Conservation (phyloP, 1,140 invertebrate genomes). For the Phymorhynchus buccinoides region DNA sequence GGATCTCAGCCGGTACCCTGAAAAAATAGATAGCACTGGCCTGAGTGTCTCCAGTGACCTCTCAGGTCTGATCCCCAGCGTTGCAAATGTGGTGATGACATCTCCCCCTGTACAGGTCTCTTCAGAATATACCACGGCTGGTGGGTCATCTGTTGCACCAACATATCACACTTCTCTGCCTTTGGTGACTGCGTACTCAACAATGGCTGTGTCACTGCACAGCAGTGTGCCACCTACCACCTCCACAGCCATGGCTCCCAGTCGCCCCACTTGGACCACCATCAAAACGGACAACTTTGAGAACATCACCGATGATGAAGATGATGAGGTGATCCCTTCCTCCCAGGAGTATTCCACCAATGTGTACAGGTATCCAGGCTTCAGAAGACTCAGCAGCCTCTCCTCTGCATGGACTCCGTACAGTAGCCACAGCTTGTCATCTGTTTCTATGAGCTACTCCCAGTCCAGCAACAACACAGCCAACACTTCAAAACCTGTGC, state of each 20-base stretch:
- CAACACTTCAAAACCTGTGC: not conserved
- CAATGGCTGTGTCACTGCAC: not conserved
- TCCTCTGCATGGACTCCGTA: conserved; percentile 3
- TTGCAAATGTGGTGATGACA: not conserved
- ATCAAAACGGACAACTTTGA: conserved; percentile 52
- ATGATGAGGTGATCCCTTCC: conserved; percentile 32
- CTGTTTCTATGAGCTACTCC: not conserved
- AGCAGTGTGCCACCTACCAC: not conserved
- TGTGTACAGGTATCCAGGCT: conserved; percentile 14
- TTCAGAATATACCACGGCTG: not conserved
- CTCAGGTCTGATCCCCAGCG: not conserved
- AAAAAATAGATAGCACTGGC: not conserved
- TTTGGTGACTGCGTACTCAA: not conserved
- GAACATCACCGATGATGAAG: conserved; percentile 55
- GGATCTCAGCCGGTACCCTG: not conserved
- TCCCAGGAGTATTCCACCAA: conserved; percentile 28
- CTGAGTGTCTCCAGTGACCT: not conserved
- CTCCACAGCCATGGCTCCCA: not conserved
- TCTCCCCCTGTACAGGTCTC: not conserved
- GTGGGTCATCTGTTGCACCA: not conserved
- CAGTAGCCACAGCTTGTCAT: not conserved
- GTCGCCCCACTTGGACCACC: conserved; percentile 33
- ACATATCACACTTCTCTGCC: not conserved
- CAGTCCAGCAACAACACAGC: not conserved
- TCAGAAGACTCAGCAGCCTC: conserved; percentile 1